Evolutionary conservation across 2,888 invertebrate species (phyloP).

Genomic region (Salticus scenicus): DNA sequence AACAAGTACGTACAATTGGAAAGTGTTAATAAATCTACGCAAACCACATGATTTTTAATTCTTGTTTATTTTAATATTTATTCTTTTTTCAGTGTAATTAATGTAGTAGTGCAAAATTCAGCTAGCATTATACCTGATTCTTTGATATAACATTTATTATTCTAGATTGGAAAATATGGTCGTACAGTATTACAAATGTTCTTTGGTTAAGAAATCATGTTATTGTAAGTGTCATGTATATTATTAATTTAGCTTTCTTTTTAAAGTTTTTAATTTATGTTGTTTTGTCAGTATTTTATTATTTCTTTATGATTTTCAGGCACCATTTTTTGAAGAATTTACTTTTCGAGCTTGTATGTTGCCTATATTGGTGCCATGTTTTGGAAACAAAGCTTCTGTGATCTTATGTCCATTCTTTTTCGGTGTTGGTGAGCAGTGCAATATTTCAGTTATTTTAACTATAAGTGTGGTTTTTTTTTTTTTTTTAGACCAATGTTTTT

Average conservation of each 20-base stretch:
- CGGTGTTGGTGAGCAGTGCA: slow-evolving; percentile 87
- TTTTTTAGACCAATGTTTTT: no score
- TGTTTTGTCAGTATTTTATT: background rate
- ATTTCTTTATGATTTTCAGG: slow-evolving; percentile 75
- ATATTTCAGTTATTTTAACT: slow-evolving; percentile 12
- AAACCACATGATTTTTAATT: no score
- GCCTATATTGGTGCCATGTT: slow-evolving; percentile 89
- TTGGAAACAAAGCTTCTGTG: slow-evolving; percentile 84
- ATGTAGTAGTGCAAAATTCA: no score
- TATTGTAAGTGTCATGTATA: slow-evolving; percentile 43
- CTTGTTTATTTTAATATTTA: no score
- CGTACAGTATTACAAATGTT: slow-evolving; percentile 53
- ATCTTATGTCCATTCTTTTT: slow-evolving; percentile 92
- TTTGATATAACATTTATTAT: no score
- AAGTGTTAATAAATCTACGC: no score
- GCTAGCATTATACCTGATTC: no score
- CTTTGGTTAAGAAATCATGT: slow-evolving; percentile 69
- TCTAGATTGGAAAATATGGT: slow-evolving; percentile 60
- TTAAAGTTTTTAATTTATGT: background rate
- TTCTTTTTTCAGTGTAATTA: no score
- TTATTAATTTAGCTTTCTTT: background rate
- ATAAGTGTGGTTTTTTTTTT: background rate
- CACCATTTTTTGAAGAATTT: slow-evolving; percentile 95
- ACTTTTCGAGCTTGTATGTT: slow-evolving; percentile 97
- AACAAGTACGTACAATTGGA: no score